Conservation (phyloP, 1,140 invertebrate species). For the Asobara japonica region DNA sequence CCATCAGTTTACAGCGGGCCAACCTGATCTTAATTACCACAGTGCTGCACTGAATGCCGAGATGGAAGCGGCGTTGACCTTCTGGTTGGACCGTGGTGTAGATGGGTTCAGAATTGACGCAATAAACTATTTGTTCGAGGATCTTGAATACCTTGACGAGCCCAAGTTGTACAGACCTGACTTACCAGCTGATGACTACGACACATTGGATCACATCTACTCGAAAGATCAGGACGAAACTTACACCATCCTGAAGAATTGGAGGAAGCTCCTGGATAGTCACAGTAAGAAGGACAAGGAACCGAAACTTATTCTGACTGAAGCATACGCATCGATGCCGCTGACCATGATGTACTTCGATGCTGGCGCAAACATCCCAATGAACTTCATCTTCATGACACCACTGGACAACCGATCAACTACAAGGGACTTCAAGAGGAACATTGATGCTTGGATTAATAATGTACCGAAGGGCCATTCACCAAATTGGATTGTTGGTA, state of each 20-base stretch:
- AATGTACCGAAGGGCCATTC: slow-evolving; percentile 45
- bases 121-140: slow-evolving; percentile 70
- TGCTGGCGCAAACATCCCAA: slow-evolving; percentile 68
- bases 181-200: slow-evolving; percentile 62
- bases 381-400: slow-evolving; percentile 71
- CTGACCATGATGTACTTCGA: slow-evolving; percentile 73
- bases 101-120: slow-evolving; percentile 78
- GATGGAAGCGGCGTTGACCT: slow-evolving; percentile 69
- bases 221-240: slow-evolving; percentile 55
- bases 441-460: slow-evolving; percentile 69
- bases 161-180: slow-evolving; percentile 70
- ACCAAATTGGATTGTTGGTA: slow-evolving; percentile 67
- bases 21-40: slow-evolving; percentile 78
- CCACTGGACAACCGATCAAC: slow-evolving; percentile 65
- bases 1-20: slow-evolving; percentile 71
- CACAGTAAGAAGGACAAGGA: slow-evolving; percentile 27
- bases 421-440: slow-evolving; percentile 66
- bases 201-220: slow-evolving; percentile 50
- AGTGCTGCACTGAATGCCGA: slow-evolving; percentile 69
- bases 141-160: slow-evolving; percentile 68
- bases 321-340: slow-evolving; percentile 66
- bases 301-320: slow-evolving; percentile 66
- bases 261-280: slow-evolving; percentile 48
- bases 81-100: slow-evolving; percentile 77
- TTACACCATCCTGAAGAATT: slow-evolving; percentile 54